Conservation (phyloP, 2,113 vertebrate genomes). For the Microtus pennsylvanicus region DNA sequence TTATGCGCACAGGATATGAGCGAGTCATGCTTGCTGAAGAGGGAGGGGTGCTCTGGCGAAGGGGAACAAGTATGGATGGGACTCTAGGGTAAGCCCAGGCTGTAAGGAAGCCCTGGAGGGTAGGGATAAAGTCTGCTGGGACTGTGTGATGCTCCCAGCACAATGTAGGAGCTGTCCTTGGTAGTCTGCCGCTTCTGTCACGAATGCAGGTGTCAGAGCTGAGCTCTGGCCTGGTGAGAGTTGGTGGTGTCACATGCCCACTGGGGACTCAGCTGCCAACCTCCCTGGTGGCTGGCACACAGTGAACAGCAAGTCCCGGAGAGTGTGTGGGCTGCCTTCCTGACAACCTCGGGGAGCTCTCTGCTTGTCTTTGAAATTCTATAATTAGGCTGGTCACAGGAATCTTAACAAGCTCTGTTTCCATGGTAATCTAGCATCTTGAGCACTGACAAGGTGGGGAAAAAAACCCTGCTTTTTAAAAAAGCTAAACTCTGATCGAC, state of each 20-base stretch:
- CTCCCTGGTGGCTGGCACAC: fast-evolving
- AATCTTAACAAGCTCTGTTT: constrained; percentile 71
- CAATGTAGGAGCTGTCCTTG: too few species aligned
- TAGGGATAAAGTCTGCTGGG: not conserved
- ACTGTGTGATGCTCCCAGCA: not conserved
- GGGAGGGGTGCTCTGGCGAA: fast-evolving
- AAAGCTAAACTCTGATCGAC: constrained; percentile 23
- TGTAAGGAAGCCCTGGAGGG: not conserved
- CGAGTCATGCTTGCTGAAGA: fast-evolving
- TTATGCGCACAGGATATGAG: fast-evolving
- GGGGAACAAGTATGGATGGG: not conserved
- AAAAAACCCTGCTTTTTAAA: constrained; percentile 24
- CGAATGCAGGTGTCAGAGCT: fast-evolving
- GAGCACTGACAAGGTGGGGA: constrained; percentile 35
- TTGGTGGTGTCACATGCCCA: not conserved
- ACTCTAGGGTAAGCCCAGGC: not conserved
- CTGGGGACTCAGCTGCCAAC: fast-evolving
- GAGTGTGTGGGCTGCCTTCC: not conserved
- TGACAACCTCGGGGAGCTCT: constrained; percentile 3
- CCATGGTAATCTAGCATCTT: constrained; percentile 77
- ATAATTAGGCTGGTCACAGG: constrained; percentile 78
- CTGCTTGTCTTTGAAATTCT: constrained; percentile 50
- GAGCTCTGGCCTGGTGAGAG: not conserved
- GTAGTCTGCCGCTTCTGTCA: not conserved
- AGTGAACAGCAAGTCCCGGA: not conserved